Evolutionary conservation across 2,797 vertebrate genomes (phyloP).

Genomic region (Chaunax sp.): DNA sequence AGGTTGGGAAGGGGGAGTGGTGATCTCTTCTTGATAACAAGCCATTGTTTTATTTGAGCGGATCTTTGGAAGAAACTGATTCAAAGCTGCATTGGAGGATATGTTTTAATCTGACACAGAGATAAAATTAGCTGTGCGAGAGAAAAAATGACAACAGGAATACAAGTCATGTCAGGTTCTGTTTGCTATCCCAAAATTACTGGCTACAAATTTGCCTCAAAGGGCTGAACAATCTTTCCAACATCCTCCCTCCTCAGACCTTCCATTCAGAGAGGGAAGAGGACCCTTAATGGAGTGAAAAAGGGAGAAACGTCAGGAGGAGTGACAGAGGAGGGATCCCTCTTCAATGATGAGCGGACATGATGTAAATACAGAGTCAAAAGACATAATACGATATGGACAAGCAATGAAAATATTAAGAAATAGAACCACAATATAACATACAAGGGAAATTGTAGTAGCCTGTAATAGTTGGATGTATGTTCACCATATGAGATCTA

Average conservation of each 20-base stretch:
- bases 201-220: neutral
- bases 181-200: neutral
- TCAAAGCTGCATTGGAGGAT: constrained; percentile 11
- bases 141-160: neutral
- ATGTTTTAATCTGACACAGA: neutral
- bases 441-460: neutral
- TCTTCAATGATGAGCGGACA: neutral
- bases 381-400: too few species aligned
- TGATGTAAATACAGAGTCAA: neutral
- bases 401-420: neutral
- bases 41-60: constrained; percentile 46
- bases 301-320: too few species aligned
- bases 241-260: neutral
- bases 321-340: neutral
- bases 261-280: neutral
- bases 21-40: constrained; percentile 39
- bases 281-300: neutral
- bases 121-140: neutral
- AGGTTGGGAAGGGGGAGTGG: constrained; percentile 12
- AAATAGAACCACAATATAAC: neutral
- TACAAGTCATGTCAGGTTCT: neutral
- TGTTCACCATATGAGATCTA: too few species aligned
- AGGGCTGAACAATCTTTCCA: neutral
- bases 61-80: constrained; percentile 11
- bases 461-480: too few species aligned